A percentile compares a stretch with the other conserved stretches of the same genome.
Evolutionary conservation across 2,797 vertebrate species (phyloP).

Genomic region (Orientallactaga sibirica): DNA sequence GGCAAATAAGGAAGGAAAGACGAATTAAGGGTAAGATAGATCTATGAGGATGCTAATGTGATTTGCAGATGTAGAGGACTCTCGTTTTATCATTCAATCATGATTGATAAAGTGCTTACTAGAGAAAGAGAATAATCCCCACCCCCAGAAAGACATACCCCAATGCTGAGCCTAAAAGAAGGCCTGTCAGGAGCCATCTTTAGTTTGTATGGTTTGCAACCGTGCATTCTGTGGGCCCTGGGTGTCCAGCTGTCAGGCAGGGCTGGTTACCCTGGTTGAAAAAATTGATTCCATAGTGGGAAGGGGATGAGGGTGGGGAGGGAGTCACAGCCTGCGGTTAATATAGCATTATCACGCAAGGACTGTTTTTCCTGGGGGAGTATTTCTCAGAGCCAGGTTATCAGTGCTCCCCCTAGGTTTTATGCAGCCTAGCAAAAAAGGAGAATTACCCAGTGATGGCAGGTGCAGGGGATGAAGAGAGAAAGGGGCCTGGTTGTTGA

Average conservation of each 20-base stretch:
- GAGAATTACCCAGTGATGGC: background rate
- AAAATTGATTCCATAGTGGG: no score
- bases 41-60: background rate
- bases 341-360: background rate
- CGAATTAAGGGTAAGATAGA: background rate
- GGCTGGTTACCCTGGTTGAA: background rate
- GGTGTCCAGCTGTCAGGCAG: accelerated
- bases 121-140: background rate
- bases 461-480: background rate
- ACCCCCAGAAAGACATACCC: background rate
- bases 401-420: background rate
- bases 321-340: background rate
- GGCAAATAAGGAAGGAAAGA: no score
- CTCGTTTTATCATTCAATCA: no score
- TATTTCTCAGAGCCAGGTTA: background rate
- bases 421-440: background rate
- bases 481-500: background rate
- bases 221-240: background rate
- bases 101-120: background rate
- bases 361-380: background rate
- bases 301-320: background rate
- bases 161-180: background rate
- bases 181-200: background rate
- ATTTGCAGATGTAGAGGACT: background rate
- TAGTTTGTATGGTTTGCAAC: background rate